Conservation (phyloP, 2,797 vertebrate species). For the Siniperca undulata region DNA sequence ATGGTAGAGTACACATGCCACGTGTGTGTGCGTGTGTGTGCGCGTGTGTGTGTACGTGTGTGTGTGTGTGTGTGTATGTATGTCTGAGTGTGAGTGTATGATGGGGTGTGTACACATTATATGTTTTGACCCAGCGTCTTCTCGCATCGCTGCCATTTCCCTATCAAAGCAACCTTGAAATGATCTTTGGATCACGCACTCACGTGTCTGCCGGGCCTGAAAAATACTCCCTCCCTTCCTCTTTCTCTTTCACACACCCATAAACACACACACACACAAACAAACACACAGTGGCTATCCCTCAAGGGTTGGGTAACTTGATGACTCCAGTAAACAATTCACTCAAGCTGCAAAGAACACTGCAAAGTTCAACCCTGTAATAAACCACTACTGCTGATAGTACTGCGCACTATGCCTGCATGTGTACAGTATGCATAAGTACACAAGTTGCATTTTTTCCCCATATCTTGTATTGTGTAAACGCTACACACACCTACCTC, state of each 20-base stretch:
- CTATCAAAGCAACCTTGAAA: slow-evolving; percentile 75
- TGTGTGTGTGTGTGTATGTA: not conserved
- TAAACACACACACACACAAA: slow-evolving; percentile 20
- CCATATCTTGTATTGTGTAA: slow-evolving; percentile 32
- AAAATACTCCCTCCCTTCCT: slow-evolving; percentile 50
- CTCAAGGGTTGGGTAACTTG: slow-evolving; percentile 54
- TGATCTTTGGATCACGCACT: slow-evolving; percentile 63
- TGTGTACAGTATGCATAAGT: slow-evolving; percentile 1
- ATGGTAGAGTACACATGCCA: slow-evolving; percentile 1
- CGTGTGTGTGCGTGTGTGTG: slow-evolving; percentile 11
- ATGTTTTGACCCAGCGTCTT: slow-evolving; percentile 42
- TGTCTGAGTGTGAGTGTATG: not conserved
- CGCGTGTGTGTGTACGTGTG: not conserved
- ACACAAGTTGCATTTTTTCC: not conserved
- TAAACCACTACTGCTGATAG: slow-evolving; percentile 41
- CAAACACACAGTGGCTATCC: slow-evolving; percentile 34
- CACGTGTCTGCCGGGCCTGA: slow-evolving; percentile 63
- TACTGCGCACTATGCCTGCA: not conserved
- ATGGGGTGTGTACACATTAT: not conserved
- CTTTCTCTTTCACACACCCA: slow-evolving; percentile 34
- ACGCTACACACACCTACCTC: not conserved
- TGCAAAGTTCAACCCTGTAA: slow-evolving; percentile 46
- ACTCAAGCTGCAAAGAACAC: slow-evolving; percentile 33
- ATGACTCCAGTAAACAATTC: slow-evolving; percentile 65
- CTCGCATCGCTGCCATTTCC: slow-evolving; percentile 51